Conservation (phyloP, 2,797 vertebrate species). For the Iguana delicatissima region DNA sequence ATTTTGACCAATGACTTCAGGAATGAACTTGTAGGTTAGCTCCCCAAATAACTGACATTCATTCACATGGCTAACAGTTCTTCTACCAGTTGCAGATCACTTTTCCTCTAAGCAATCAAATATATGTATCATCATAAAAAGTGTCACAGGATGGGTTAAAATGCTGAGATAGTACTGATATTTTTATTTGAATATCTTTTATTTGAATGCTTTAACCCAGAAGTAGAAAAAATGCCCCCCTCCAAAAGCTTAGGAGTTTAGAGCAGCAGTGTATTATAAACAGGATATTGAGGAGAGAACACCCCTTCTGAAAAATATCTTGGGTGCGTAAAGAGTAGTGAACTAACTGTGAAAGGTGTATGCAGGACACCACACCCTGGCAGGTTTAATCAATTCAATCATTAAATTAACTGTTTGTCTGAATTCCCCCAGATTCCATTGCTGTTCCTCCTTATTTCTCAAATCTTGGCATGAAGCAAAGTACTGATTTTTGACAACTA, state of each 20-base stretch:
- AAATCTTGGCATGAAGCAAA: constrained; percentile 47
- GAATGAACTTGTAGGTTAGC: not conserved
- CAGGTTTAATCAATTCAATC: not conserved
- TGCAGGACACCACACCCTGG: no score
- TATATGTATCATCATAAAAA: not conserved
- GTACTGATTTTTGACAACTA: constrained; percentile 27
- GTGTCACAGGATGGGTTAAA: not conserved
- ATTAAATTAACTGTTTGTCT: not conserved
- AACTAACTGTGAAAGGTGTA: not conserved
- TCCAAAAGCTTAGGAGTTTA: no score
- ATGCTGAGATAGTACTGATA: not conserved
- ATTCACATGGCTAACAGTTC: not conserved
- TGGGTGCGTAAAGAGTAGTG: not conserved
- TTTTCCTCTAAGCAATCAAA: not conserved
- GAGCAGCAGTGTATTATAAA: not conserved
- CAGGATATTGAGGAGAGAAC: not conserved
- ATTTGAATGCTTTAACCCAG: not conserved
- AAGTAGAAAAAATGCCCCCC: no score
- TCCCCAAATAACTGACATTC: not conserved
- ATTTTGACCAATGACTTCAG: no score
- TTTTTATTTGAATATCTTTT: not conserved
- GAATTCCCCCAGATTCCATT: constrained; percentile 18
- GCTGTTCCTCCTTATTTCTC: constrained; percentile 56
- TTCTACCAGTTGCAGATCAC: not conserved
- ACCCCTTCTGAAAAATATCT: not conserved